Conservation (phyloP, 2,797 vertebrate genomes). For the Glyptemys insculpta region DNA sequence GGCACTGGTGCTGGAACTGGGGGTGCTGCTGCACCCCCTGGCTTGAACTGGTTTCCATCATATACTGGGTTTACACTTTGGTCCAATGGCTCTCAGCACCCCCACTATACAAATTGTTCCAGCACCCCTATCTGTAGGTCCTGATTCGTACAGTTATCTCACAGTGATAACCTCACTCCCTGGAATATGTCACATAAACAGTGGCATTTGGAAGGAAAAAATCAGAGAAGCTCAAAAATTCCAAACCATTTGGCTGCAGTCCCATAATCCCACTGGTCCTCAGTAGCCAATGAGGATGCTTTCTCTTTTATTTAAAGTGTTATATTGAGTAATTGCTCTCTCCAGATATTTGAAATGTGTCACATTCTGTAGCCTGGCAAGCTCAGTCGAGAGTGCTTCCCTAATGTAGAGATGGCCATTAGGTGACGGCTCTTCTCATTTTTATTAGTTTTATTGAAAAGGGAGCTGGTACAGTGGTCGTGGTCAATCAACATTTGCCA, state of each 20-base stretch:
- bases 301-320: neutral
- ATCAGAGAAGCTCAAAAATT: fast-evolving
- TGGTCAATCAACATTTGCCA: neutral
- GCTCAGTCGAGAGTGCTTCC: neutral
- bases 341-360: neutral
- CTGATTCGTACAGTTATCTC: neutral
- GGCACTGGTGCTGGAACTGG: too few relatives aligned
- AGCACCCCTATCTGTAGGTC: neutral
- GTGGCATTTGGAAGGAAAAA: neutral
- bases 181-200: neutral
- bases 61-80: too few relatives aligned
- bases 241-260: neutral
- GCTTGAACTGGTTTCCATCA: too few relatives aligned
- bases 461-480: neutral
- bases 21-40: too few relatives aligned
- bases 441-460: neutral
- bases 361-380: neutral
- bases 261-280: neutral
- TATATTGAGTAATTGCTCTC: neutral
- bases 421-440: slow-evolving; percentile 16
- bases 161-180: neutral
- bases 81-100: too few relatives aligned
- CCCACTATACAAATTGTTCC: too few relatives aligned
- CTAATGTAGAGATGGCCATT: neutral
- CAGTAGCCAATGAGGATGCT: neutral